phyloP scores from a whole-genome alignment of 2,888 invertebrate species.

The Eumacrocentrus americanus region DNA sequence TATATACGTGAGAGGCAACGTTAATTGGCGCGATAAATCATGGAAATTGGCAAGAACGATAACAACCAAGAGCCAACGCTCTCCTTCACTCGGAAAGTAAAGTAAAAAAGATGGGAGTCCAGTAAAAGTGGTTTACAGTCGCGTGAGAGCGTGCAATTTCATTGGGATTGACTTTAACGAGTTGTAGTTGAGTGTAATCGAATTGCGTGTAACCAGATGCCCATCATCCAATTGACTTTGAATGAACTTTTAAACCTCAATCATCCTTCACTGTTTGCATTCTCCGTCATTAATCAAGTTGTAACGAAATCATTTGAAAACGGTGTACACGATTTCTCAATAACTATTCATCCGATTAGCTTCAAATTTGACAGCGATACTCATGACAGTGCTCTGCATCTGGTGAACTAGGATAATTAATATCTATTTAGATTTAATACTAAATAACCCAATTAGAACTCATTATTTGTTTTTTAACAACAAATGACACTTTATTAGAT shows the following conservation, averaged over 20 bases:
- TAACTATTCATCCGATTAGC: too few species aligned
- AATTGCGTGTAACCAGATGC: background rate
- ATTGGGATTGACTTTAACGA: background rate
- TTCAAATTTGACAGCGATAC: too few species aligned
- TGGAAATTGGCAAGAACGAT: slow-evolving; percentile 16
- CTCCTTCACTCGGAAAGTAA: background rate
- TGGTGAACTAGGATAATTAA: too few species aligned
- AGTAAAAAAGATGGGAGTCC: background rate
- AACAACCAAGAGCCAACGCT: background rate
- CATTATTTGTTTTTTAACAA: too few species aligned
- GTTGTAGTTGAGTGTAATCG: background rate
- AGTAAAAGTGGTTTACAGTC: background rate
- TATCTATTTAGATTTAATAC: too few species aligned
- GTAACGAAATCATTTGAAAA: too few species aligned
- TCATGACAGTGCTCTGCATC: too few species aligned
- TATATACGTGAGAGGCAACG: slow-evolving; percentile 5
- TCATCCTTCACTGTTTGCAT: too few species aligned
- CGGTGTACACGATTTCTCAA: too few species aligned
- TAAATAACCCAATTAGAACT: too few species aligned
- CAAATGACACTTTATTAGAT: too few species aligned
- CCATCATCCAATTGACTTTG: background rate
- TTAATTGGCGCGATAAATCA: slow-evolving; percentile 22
- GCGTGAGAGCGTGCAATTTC: background rate
- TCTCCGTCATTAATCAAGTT: too few species aligned
- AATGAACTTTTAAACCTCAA: background rate